Percentiles rank a stretch among this genome's conserved stretches.
Evolutionary conservation across 2,888 invertebrate genomes (phyloP).

Genomic region (Dynastes maya): DNA sequence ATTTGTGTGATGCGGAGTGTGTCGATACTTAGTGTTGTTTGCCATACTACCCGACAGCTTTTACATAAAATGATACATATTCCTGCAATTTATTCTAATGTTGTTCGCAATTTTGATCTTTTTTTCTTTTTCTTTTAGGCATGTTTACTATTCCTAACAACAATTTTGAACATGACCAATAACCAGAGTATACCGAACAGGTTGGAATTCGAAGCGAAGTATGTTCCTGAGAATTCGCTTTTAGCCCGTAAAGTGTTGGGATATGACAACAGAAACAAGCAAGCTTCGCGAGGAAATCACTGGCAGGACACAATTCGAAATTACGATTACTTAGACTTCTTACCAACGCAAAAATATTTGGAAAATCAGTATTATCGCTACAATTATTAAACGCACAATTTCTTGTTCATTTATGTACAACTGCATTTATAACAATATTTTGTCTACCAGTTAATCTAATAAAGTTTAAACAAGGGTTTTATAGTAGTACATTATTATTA

Average conservation of each 20-base stretch:
- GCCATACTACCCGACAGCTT: too few species aligned
- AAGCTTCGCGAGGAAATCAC: constrained; percentile 29
- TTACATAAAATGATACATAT: too few species aligned
- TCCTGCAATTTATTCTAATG: too few species aligned
- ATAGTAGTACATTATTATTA: too few species aligned
- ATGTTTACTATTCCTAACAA: not conserved
- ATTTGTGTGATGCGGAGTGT: too few species aligned
- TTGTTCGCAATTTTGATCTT: too few species aligned
- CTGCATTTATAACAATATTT: not conserved
- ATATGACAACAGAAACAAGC: constrained; percentile 44
- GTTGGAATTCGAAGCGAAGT: constrained; percentile 44
- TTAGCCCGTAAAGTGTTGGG: constrained; percentile 38
- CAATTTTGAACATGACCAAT: not conserved
- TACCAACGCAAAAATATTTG: constrained; percentile 30
- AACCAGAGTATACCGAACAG: constrained; percentile 20
- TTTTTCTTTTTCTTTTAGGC: constrained; percentile 9
- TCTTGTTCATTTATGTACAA: not conserved
- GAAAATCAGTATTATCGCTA: constrained; percentile 24
- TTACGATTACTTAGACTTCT: constrained; percentile 47
- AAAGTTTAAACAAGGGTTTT: too few species aligned
- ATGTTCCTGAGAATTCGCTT: constrained; percentile 44
- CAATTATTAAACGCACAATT: not conserved
- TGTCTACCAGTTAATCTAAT: too few species aligned
- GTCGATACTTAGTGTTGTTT: too few species aligned
- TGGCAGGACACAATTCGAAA: constrained; percentile 46